Evolutionary conservation across 2,113 vertebrate species (phyloP).

Genomic region (Plecturocebus donacophilus): DNA sequence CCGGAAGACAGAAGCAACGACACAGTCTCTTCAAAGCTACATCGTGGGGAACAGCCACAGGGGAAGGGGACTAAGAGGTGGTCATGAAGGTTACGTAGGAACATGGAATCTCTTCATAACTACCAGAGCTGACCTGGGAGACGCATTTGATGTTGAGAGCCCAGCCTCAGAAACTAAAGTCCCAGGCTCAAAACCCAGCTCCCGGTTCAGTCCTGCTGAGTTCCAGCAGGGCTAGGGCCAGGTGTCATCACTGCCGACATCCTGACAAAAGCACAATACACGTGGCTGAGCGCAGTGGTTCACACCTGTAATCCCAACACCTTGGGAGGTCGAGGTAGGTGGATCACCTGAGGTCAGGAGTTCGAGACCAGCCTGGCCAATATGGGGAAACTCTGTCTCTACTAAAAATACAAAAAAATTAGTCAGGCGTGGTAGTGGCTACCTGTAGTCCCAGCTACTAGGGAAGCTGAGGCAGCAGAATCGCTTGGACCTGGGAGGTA

Average conservation of each 20-base stretch:
- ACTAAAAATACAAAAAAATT: too few relatives aligned
- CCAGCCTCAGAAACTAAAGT: not conserved
- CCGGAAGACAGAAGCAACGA: not conserved
- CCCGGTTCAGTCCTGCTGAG: not conserved
- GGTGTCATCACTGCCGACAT: fast-evolving
- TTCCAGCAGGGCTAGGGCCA: too few relatives aligned
- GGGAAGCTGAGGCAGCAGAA: too few relatives aligned
- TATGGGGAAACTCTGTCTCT: too few relatives aligned
- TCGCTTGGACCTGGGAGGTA: too few relatives aligned
- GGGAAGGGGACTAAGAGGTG: not conserved
- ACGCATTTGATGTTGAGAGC: not conserved
- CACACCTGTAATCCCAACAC: not conserved
- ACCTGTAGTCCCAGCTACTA: too few relatives aligned
- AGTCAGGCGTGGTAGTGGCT: too few relatives aligned
- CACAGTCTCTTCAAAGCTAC: not conserved
- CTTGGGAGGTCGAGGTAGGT: not conserved
- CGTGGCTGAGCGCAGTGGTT: not conserved
- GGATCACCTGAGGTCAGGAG: too few relatives aligned
- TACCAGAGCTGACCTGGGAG: not conserved
- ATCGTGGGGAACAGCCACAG: not conserved
- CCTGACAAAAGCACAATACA: fast-evolving
- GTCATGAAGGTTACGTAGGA: not conserved
- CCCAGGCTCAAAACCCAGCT: not conserved
- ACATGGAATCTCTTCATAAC: not conserved
- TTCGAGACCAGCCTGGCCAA: too few relatives aligned